These are phyloP conservation scores for Equus quagga DNA, from an alignment of 2,113 vertebrate genomes.

Conservation along the genomic window DNA sequence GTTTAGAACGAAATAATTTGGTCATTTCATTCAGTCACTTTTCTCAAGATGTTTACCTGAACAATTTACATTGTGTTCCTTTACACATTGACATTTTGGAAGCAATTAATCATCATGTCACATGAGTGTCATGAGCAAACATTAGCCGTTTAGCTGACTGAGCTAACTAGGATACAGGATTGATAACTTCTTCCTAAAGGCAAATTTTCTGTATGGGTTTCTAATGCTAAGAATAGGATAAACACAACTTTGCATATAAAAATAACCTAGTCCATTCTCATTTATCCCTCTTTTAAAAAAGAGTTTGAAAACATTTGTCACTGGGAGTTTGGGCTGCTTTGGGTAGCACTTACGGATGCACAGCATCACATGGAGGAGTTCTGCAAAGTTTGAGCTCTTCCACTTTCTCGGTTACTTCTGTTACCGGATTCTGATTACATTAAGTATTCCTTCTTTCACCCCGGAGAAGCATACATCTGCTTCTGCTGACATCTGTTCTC, in stretches of 20 bases:
- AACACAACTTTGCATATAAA: background rate
- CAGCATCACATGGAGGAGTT: background rate
- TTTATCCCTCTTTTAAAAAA: conserved; percentile 60
- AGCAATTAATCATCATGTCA: background rate
- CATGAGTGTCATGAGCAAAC: background rate
- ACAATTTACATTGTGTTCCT: background rate
- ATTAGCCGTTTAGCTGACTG: background rate
- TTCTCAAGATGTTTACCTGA: background rate
- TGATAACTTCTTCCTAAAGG: conserved; percentile 8
- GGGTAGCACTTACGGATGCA: conserved; percentile 14
- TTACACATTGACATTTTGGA: background rate
- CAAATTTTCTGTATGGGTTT: background rate
- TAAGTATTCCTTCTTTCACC: conserved; percentile 69
- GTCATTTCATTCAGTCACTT: background rate
- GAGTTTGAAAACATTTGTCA: background rate
- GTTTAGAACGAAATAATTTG: background rate
- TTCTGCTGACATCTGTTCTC: conserved; percentile 80
- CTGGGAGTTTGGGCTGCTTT: background rate
- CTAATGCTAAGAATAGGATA: conserved; percentile 26
- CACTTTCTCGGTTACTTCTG: conserved; percentile 70
- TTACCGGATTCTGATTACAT: conserved; percentile 68
- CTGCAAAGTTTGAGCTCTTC: conserved; percentile 56
- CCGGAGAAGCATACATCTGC: conserved; percentile 76
- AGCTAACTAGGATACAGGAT: background rate
- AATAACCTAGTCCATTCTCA: background rate